Percentiles rank a stretch among this genome's conserved stretches.
Evolutionary conservation across 2,888 invertebrate species (phyloP).

Genomic region (Melinopterus prodromus): DNA sequence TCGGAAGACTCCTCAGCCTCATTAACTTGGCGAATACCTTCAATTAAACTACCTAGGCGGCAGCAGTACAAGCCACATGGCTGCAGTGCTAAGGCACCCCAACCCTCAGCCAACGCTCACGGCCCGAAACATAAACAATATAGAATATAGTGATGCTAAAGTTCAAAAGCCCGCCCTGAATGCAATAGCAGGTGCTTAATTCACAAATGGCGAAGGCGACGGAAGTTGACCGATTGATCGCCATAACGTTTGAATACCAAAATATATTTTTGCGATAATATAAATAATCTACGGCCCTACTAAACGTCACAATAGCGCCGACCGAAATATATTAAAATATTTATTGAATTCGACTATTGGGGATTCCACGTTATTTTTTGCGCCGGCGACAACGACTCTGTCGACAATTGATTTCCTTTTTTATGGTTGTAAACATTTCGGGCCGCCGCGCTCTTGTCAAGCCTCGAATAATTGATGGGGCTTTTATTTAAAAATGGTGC

Average conservation of each 20-base stretch:
- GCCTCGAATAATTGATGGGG: not conserved
- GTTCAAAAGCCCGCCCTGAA: too few relatives aligned
- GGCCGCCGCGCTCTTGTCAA: not conserved
- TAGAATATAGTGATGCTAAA: too few relatives aligned
- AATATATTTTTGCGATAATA: constrained; percentile 4
- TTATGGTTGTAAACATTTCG: not conserved
- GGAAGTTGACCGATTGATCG: not conserved
- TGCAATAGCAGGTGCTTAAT: not conserved
- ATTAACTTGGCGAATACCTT: too few relatives aligned
- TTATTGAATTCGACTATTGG: not conserved
- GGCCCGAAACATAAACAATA: too few relatives aligned
- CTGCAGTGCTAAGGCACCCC: too few relatives aligned
- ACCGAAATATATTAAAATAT: not conserved
- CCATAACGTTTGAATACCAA: not conserved
- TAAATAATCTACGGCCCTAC: not conserved
- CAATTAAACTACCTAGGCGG: too few relatives aligned
- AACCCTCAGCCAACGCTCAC: too few relatives aligned
- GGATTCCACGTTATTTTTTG: not conserved
- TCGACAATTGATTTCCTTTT: not conserved
- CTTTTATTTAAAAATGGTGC: not conserved
- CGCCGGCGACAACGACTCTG: not conserved
- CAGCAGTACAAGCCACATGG: too few relatives aligned
- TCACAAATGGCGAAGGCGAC: constrained; percentile 9
- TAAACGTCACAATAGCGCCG: not conserved
- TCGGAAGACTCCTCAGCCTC: too few relatives aligned